phyloP scores from a whole-genome alignment of 2,888 invertebrate genomes.

The Leptinotarsa peninsularis region DNA sequence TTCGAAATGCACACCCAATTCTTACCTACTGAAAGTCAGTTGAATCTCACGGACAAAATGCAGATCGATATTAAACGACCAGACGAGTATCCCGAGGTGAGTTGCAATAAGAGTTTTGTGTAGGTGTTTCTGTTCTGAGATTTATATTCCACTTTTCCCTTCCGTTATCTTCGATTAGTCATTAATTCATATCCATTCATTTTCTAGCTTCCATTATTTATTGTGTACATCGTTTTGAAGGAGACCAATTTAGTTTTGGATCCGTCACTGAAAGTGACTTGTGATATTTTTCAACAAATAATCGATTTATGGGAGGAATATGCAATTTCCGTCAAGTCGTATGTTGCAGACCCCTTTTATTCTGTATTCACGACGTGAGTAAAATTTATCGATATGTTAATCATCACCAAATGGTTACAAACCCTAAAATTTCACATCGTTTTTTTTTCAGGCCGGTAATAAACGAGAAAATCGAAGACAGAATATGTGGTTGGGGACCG shows the following conservation, averaged over 20 bases:
- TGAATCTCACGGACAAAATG: constrained; percentile 52
- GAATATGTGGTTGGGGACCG: constrained; percentile 81
- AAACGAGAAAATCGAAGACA: constrained; percentile 84
- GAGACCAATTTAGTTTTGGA: constrained; percentile 66
- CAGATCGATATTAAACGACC: constrained; percentile 67
- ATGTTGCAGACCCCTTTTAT: constrained; percentile 77
- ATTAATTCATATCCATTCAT: neutral
- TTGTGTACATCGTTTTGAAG: constrained; percentile 69
- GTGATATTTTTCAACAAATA: constrained; percentile 72
- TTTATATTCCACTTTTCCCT: no score
- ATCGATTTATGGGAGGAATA: constrained; percentile 76
- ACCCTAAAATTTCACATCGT: neutral
- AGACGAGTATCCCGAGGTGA: constrained; percentile 63
- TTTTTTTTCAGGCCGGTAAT: constrained; percentile 76
- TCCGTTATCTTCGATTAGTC: neutral
- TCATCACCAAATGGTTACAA: neutral
- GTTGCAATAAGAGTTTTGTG: neutral
- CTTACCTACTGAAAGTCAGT: constrained; percentile 67
- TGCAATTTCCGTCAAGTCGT: constrained; percentile 76
- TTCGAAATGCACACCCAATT: constrained; percentile 70
- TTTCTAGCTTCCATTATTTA: constrained; percentile 74
- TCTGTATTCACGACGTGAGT: constrained; percentile 79
- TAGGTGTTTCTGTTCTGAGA: neutral
- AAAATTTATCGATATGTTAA: no score
- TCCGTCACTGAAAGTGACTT: constrained; percentile 74